Percentiles rank a stretch among this genome's conserved stretches.
phyloP scores from a whole-genome alignment of 1,140 invertebrate species.

The Panagrolaimus sp. region DNA sequence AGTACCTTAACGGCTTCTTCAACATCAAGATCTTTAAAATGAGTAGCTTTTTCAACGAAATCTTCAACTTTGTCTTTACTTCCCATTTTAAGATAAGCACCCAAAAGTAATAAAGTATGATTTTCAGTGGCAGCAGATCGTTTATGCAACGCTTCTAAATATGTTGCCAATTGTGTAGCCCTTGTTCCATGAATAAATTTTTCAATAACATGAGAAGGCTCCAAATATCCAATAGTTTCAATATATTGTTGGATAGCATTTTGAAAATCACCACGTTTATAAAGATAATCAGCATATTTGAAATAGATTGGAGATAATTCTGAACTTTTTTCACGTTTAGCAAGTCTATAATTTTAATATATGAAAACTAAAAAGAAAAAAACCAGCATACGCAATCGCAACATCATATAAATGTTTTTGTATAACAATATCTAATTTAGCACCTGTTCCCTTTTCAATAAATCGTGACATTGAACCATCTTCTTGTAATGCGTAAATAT shows the following conservation, averaged over 20 bases:
- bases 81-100: conserved; percentile 47
- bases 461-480: conserved; percentile 40
- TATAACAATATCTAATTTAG: conserved; percentile 51
- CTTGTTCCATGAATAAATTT: conserved; percentile 49
- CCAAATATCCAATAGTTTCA: conserved; percentile 51
- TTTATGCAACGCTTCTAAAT: conserved; percentile 49
- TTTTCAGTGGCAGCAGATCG: conserved; percentile 38
- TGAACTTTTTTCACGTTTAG: conserved; percentile 33
- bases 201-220: conserved; percentile 56
- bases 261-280: conserved; percentile 52
- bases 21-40: conserved; percentile 32
- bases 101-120: conserved; percentile 47
- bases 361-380: too few species aligned
- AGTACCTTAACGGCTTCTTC: conserved; percentile 42
- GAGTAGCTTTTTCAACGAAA: conserved; percentile 40
- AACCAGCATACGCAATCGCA: conserved; percentile 42
- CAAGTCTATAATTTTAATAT: conserved; percentile 38
- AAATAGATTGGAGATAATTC: conserved; percentile 42
- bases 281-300: conserved; percentile 57
- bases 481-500: conserved; percentile 36
- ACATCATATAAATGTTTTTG: conserved; percentile 53
- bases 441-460: conserved; percentile 44
- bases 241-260: conserved; percentile 53
- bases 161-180: conserved; percentile 44
- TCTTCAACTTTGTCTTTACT: conserved; percentile 32